phyloP scores from a whole-genome alignment of 1,140 invertebrate genomes.

The Drosophila pectinifera region DNA sequence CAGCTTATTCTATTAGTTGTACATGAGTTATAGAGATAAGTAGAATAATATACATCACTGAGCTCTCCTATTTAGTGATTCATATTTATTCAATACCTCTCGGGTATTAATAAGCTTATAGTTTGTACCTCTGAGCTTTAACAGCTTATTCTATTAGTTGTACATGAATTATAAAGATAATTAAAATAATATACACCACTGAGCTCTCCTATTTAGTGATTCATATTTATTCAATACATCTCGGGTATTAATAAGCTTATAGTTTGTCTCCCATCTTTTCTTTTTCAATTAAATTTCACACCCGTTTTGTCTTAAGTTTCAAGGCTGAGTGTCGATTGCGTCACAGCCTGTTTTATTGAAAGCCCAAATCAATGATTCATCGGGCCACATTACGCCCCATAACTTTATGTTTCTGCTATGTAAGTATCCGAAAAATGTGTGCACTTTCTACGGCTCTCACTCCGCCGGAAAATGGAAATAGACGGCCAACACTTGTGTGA shows the following conservation, averaged over 20 bases:
- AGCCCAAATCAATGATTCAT: conserved; percentile 22
- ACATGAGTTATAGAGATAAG: no score
- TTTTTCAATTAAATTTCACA: background rate
- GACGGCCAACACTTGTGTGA: background rate
- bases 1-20: background rate
- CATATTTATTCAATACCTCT: background rate
- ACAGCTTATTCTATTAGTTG: background rate
- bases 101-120: background rate
- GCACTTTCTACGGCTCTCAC: conserved; percentile 12
- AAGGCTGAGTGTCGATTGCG: conserved; percentile 16
- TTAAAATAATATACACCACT: no score
- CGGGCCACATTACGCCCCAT: conserved; percentile 2
- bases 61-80: background rate
- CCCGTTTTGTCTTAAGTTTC: conserved; percentile 9
- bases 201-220: background rate
- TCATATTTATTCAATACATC: background rate
- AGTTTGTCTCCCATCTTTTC: background rate
- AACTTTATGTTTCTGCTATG: conserved; percentile 3
- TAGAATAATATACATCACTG: no score
- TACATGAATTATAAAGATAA: background rate
- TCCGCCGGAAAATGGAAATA: conserved; percentile 29
- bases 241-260: background rate
- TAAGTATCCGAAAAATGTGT: conserved; percentile 28
- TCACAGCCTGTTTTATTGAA: conserved; percentile 6
- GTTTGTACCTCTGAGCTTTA: background rate